Conservation (phyloP, 2,888 invertebrate species). For the Cantharis flavilabris region DNA sequence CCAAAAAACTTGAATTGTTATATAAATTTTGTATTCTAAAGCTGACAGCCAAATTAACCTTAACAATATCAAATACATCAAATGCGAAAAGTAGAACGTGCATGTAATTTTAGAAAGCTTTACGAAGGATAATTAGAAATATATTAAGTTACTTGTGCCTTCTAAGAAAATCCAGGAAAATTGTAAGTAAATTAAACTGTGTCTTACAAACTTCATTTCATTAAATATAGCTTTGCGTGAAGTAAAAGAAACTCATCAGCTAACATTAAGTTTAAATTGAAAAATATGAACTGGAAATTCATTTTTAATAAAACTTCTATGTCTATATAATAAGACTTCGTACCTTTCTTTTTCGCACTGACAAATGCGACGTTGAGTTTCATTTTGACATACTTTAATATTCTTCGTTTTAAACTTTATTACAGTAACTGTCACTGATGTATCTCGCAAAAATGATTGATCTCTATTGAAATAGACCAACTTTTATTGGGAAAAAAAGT, state of each 20-base stretch:
- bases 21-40: background rate
- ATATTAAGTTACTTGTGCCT: slow-evolving; percentile 18
- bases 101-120: slow-evolving; percentile 3
- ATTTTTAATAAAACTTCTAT: slow-evolving; percentile 28
- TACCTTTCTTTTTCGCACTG: slow-evolving; percentile 21
- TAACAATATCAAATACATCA: background rate
- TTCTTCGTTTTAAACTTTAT: slow-evolving; percentile 32
- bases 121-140: slow-evolving; percentile 19
- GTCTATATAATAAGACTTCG: slow-evolving; percentile 23
- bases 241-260: slow-evolving; percentile 22
- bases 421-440: slow-evolving; percentile 30
- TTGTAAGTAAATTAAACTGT: slow-evolving; percentile 23
- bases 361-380: slow-evolving; percentile 23
- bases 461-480: slow-evolving; percentile 26
- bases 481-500: slow-evolving; percentile 19
- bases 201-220: slow-evolving; percentile 20
- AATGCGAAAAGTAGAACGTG: slow-evolving; percentile 2
- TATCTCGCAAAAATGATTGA: slow-evolving; percentile 29
- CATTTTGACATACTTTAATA: slow-evolving; percentile 31
- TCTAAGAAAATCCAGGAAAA: slow-evolving; percentile 12
- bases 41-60: background rate
- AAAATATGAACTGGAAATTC: slow-evolving; percentile 27
- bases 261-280: slow-evolving; percentile 23
- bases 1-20: background rate
- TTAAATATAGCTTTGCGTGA: slow-evolving; percentile 18